Evolutionary conservation across 2,797 vertebrate genomes (phyloP).

Genomic region (Gallinago stenura): DNA sequence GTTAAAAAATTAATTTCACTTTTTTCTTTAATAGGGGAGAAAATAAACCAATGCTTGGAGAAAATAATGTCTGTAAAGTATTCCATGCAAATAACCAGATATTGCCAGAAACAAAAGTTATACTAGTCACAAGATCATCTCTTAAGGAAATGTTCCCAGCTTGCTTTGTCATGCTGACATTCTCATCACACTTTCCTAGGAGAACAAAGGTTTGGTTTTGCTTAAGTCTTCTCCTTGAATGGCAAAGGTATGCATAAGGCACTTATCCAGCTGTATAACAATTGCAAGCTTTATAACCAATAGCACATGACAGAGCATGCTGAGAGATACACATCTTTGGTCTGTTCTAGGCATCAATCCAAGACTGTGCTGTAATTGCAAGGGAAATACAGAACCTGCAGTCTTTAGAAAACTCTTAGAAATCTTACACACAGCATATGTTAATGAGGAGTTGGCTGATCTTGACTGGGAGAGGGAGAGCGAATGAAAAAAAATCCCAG

Average conservation of each 20-base stretch:
- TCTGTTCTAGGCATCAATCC: constrained; percentile 23
- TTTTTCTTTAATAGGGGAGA: background rate
- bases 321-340: constrained; percentile 47
- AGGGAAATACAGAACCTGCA: background rate
- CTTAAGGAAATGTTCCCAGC: constrained; percentile 53
- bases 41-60: background rate
- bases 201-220: constrained; percentile 49
- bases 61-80: background rate
- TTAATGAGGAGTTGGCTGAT: background rate
- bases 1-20: background rate
- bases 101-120: constrained; percentile 13
- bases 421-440: background rate
- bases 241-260: constrained; percentile 60
- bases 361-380: background rate
- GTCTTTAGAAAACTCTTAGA: background rate
- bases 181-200: background rate
- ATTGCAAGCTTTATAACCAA: constrained; percentile 59
- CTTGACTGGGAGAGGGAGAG: background rate
- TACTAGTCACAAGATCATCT: constrained; percentile 34
- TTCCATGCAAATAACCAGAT: constrained; percentile 45
- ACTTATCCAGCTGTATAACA: constrained; percentile 56
- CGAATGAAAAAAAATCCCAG: background rate
- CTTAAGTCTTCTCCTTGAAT: constrained; percentile 61
- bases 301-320: constrained; percentile 52
- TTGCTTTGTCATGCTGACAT: constrained; percentile 58